These are phyloP conservation scores for Teleiodes luculella DNA, from an alignment of 2,888 invertebrate genomes.

Conservation along the genomic window DNA sequence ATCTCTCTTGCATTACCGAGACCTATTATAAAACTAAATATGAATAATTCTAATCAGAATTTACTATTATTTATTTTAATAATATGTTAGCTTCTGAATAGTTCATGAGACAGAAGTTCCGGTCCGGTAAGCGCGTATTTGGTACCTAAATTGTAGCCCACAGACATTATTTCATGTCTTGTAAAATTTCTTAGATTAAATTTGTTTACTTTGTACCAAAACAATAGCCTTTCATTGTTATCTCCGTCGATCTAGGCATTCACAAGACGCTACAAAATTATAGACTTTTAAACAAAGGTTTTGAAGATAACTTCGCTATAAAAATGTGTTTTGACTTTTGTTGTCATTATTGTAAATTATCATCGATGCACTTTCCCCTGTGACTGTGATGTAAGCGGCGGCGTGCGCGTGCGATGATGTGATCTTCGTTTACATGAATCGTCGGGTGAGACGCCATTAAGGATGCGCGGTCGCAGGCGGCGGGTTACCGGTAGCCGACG, in stretches of 20 bases:
- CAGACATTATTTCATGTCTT: background rate
- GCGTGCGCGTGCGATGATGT: slow-evolving; percentile 42
- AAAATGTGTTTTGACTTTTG: slow-evolving; percentile 5
- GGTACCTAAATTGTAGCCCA: background rate
- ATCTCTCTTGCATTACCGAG: background rate
- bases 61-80: background rate
- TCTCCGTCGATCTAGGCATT: too few species aligned
- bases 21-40: background rate
- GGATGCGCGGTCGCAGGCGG: slow-evolving; percentile 41
- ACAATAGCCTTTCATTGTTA: background rate
- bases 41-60: background rate
- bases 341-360: slow-evolving; percentile 16
- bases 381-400: slow-evolving; percentile 49
- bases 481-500: background rate
- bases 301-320: background rate
- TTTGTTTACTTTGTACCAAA: background rate
- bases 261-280: background rate
- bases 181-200: background rate
- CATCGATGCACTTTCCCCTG: slow-evolving; percentile 64
- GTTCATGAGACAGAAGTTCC: background rate
- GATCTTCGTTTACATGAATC: slow-evolving; percentile 56
- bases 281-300: background rate
- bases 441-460: slow-evolving; percentile 53
- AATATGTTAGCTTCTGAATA: background rate
- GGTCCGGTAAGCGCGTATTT: background rate